Evolutionary conservation across 2,113 vertebrate genomes (phyloP), one percentile per base, ranked within the genome.

Genomic region (Pseudorasbora parva): DNA sequence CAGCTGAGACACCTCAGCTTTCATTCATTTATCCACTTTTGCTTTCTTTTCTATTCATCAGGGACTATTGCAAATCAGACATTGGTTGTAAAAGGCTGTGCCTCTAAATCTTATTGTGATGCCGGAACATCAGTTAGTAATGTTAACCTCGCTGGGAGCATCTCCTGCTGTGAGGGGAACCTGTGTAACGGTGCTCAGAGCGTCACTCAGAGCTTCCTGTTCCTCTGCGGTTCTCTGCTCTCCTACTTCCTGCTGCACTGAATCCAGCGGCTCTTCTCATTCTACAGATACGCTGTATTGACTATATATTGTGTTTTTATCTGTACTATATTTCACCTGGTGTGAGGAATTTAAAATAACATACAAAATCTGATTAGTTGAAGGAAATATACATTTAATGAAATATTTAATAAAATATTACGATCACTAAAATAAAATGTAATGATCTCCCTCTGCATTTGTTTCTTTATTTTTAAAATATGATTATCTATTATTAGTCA

Each of bases 41-140:
- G 27, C 23, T 25, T 45, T 45, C 17, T 62, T 41, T 43, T 43
- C 41, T 2, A 9, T 27, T 8, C 8, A 0, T 1, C 41, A 80
- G 92, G 87, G 76, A 69, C 10, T 0, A 1, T 0, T 0, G 0
- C 1, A 62, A 25, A n/a, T 0, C 5, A 43, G 21, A 0, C 0
- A 19, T 1, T 23, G 91, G 2, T 3, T 1, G 0, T 87, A 72
- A 92, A 90, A 82, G 92, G 92, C 59, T 93, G 92, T n/a, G 84
- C 64, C 9, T 87, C 91, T n/a, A 78, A 82, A 64, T 0, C 8
- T 5, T 0, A 88, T 0, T 93, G 91, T 51, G 14, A 49, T 30
- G n/a, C 12, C 2, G 0, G 5, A 15, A 1, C 25, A 6, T 2
- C 0, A 4, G 9, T 17, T 72, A 4, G 5, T 23, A 2, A n/a